Percentiles rank a stretch among this genome's conserved stretches.
phyloP scores from a whole-genome alignment of 2,113 vertebrate species.

The Micromys minutus region DNA sequence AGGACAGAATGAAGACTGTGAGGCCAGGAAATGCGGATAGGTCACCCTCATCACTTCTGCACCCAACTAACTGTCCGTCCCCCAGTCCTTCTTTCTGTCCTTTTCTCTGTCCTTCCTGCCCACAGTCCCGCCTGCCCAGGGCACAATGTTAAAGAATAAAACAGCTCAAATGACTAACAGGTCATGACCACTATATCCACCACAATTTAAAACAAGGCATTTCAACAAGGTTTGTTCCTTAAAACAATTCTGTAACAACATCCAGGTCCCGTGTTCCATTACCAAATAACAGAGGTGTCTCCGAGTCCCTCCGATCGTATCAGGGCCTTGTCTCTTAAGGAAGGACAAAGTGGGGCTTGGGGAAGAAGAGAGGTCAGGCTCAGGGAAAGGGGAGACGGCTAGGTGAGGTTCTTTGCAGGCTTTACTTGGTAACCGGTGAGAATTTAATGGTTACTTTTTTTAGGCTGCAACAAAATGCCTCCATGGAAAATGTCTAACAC shows the following conservation, averaged over 20 bases:
- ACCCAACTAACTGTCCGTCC: neutral
- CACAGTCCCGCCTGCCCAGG: neutral
- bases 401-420: neutral
- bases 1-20: neutral
- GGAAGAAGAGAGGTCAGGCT: neutral
- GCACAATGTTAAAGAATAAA: neutral
- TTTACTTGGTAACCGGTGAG: constrained; percentile 40
- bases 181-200: neutral
- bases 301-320: neutral
- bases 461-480: constrained; percentile 54
- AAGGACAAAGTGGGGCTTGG: neutral
- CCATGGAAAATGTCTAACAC: constrained; percentile 49
- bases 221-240: neutral
- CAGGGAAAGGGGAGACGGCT: neutral
- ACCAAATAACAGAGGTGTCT: neutral
- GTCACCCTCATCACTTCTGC: neutral
- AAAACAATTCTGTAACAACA: constrained; percentile 11
- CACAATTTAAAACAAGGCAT: constrained; percentile 30
- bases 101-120: neutral
- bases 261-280: neutral
- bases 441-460: constrained; percentile 65
- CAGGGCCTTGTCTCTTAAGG: neutral
- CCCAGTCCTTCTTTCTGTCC: neutral
- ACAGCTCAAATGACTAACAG: constrained; percentile 12
- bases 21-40: no score